Evolutionary conservation across 2,113 vertebrate species (phyloP), one percentile per base, ranked within the genome.

Genomic region (Protomyctophum bolini): DNA sequence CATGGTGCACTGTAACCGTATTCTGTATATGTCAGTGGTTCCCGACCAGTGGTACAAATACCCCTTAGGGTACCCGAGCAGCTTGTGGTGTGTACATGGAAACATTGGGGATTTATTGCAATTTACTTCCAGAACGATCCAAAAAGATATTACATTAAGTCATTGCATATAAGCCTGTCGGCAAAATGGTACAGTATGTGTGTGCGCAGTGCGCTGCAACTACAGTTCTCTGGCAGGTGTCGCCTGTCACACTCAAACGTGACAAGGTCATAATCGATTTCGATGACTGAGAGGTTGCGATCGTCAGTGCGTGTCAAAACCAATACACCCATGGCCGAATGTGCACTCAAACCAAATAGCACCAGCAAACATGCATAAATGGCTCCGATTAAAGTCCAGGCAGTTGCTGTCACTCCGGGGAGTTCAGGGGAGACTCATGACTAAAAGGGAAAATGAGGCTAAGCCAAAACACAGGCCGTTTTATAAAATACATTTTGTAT

Each of bases 401-500:
- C 21, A 21, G 49, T 10, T 50, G 2, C 49, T 10, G 49, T 8
- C 29, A 28, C 21, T 21, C 21, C 21, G 21, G 21, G 21, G 21
- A 21, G 21, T 21, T 21, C 28, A 14, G 10, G 33, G n/a, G 62
- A 48, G 45, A 2, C 49, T 33, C 6, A 15, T 14, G 49, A 66
- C 21, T 5, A 55, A 54, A 54, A 51, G 50, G 49, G 54, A 54
- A 41, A 67, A 55, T 1, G 50, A 41, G 50, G 21, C 50, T 6
- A 54, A 67, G 12, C 50, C n/a, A 5, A 67, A 67, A 67, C 65
- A 52, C 9, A 1, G 56, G 12, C 33, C 10, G 54, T 49, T 47
- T 15, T 29, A 14, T 21, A 52, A 45, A 68, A 6, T 58, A 29
- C 58, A n/a, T 68, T 58, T 58, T 68, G 10, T 58, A 55, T 54